Conservation (phyloP, 1,140 invertebrate genomes). For the Gonatopus flavifemur region DNA sequence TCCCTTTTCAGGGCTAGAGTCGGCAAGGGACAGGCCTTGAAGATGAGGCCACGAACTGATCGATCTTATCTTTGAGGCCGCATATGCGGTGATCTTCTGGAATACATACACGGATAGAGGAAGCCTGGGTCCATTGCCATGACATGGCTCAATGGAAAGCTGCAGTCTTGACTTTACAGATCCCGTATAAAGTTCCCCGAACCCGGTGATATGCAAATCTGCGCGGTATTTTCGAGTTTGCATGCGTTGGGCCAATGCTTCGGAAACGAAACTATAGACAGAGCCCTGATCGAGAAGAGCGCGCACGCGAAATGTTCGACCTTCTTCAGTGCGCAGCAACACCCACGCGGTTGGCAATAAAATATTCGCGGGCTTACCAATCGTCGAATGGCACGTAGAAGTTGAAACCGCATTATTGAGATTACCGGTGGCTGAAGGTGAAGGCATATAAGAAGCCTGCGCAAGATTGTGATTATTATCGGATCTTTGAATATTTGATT, state of each 20-base stretch:
- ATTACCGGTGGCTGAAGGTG: neutral
- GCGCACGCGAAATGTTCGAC: slow-evolving; percentile 1
- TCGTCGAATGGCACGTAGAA: neutral
- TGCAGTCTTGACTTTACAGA: slow-evolving; percentile 1
- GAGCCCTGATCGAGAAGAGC: slow-evolving; percentile 19
- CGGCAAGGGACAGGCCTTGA: slow-evolving; percentile 5
- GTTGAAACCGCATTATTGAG: neutral
- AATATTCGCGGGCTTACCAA: neutral
- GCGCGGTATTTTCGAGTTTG: slow-evolving; percentile 2
- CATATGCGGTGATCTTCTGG: slow-evolving; percentile 12
- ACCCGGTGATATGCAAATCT: neutral
- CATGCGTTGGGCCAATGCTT: slow-evolving; percentile 6
- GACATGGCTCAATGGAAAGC: slow-evolving; percentile 6
- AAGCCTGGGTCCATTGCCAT: neutral
- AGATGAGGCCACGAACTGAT: slow-evolving; percentile 16
- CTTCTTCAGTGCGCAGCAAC: neutral
- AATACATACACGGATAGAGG: slow-evolving; percentile 4
- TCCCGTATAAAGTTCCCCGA: slow-evolving; percentile 4
- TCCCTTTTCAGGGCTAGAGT: slow-evolving; percentile 10
- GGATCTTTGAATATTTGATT: neutral
- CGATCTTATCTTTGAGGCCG: neutral
- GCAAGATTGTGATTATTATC: neutral
- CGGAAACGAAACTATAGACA: slow-evolving; percentile 4
- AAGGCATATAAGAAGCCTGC: neutral
- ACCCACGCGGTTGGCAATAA: neutral